Base-by-base conservation (phyloP, 2,888 invertebrate species). In the Caenorhabditis afra region DNA sequence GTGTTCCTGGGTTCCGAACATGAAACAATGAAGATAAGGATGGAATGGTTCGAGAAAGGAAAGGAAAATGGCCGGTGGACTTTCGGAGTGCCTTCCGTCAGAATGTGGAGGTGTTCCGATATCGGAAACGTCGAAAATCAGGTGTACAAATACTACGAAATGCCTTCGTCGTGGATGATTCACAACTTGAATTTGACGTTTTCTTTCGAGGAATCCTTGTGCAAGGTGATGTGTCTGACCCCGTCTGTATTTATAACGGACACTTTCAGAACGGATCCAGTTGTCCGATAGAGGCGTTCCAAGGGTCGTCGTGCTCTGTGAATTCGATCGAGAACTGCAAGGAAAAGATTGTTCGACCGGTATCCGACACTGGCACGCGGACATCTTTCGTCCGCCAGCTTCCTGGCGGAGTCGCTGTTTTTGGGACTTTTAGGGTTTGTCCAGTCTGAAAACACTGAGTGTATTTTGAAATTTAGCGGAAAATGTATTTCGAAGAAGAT, bases 31-130 rank as follows among this genome's bases (percentile, higher is more conserved):
- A 7, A 29, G 7, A 29, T 29, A 7, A 3, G 7, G 29, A 29
- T 29, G 29, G 7, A 29, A 29, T 29, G 3, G 29, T 29, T 3
- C 29, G 29, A 7, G 7, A 29, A 29, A 7, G 29, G 29, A 29
- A 29, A 3, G 29, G 29, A 29, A 5, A 7, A 5, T 29, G 29
- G 4, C 7, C 29, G 29, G 7, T 29, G 3, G 29, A 29, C 29
- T 5, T 5, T 7, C 7, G 4, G 4, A 3, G 29, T 29, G 29
- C 29, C 29, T 29, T 29, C 29, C 29, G 7, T 29, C 4, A 29
- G 29, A 29, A 7, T 59, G 16, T 59, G 67, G 59, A 68, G 23
- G 44, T 68, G 67, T 44, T 58, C 50, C 29, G 67, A 68, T 22
- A 59, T 68, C 11, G 67, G 67, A 22, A 11, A 1, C 16, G 22